Base-by-base conservation (phyloP, 2,888 invertebrate genomes). In the Lamellibrachia satsuma region DNA sequence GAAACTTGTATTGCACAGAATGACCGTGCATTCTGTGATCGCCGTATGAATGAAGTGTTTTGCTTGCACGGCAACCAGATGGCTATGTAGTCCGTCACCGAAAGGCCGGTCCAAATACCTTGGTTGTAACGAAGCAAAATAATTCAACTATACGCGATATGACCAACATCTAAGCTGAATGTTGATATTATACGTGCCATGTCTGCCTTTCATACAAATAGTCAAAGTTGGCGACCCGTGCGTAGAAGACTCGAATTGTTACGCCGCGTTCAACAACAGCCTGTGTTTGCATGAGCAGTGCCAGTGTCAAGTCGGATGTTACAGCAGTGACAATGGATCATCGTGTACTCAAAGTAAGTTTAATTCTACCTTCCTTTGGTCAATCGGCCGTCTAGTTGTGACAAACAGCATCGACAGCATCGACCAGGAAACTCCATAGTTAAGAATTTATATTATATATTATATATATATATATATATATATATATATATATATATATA, bases 251-350 rank as follows among this genome's bases (percentile, higher is more conserved):
- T 52, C 52, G 4, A 93, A 93, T 52, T 93, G 93, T 92, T 92
- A 90, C 15, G 92, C 57, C 57, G 94, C 94, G 27, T 93, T 94
- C 52, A 7, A 91, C 91, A 93, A 93, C 91, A 94, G 93, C 90
- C 93, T 93, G 92, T 94, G 94, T 90, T 93, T 93, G 22, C 51
- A 91, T 11, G 92, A 91, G 3, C 93, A 91, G 51, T 94, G 94
- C 52, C 27, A 90, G 3, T 94, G 94, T 93, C 90, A 93, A 39
- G 92, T 92, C 52, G 94, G 94, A 3, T 93, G 93, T 90, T 93
- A 93, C 39, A 93, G 93, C 2, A 92, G 93, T 1, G 91, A 93
- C n/a, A 93, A 93, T 22, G 94, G 93, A 27, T 90, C 91, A n/a
- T 93, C 93, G 8, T 94, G 94, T 60, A 94, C 93, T 11, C 75